These are phyloP conservation scores for Clistopyga incitator DNA, from an alignment of 2,888 invertebrate species.

Conservation along the genomic window DNA sequence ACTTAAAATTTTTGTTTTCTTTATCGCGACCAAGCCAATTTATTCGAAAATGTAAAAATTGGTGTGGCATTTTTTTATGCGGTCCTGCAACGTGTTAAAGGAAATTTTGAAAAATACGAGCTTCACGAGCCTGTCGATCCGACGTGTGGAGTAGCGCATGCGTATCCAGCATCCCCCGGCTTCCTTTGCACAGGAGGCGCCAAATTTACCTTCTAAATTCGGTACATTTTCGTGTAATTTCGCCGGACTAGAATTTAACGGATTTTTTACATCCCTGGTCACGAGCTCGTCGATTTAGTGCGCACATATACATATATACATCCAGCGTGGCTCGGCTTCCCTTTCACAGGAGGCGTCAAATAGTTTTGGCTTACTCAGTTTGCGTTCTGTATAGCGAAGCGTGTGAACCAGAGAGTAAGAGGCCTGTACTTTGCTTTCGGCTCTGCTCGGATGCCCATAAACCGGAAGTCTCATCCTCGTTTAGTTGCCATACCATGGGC, in stretches of 20 bases:
- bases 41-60: too few species aligned
- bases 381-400: conserved; percentile 25
- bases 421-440: conserved; percentile 7
- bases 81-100: too few species aligned
- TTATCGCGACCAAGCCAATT: too few species aligned
- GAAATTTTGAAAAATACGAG: too few species aligned
- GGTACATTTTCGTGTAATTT: too few species aligned
- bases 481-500: conserved; percentile 3
- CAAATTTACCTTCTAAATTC: conserved; percentile 8
- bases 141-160: not conserved
- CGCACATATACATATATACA: not conserved
- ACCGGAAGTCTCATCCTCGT: conserved; percentile 15
- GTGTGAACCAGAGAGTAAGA: conserved; percentile 2
- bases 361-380: conserved; percentile 52
- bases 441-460: conserved; percentile 13
- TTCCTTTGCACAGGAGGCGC: conserved; percentile 61
- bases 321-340: conserved; percentile 33
- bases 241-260: too few species aligned
- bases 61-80: too few species aligned
- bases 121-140: not conserved
- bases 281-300: not conserved
- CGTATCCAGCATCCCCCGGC: conserved; percentile 17
- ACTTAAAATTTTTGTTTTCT: too few species aligned
- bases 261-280: not conserved
- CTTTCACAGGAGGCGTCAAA: conserved; percentile 65